phyloP scores from a whole-genome alignment of 2,797 vertebrate species.

The Artibeus jamaicensis region DNA sequence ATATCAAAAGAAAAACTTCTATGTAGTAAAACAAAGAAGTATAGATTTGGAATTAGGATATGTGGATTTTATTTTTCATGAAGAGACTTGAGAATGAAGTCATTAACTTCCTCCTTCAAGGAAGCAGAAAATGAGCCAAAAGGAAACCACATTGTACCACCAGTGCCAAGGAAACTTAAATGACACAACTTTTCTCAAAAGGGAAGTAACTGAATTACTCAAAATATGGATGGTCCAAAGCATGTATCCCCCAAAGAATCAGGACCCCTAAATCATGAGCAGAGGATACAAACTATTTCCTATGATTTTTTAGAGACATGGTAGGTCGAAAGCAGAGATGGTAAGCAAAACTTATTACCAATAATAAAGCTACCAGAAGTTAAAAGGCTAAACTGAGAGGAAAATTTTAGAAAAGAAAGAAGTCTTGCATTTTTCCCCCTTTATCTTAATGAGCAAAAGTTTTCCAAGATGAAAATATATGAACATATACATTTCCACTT shows the following conservation, averaged over 20 bases:
- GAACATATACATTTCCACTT: not conserved
- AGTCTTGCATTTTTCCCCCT: not conserved
- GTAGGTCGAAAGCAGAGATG: not conserved
- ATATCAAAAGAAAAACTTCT: not conserved
- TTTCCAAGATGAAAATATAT: not conserved
- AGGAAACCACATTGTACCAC: not conserved
- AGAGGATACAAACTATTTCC: not conserved
- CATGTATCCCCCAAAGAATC: rapidly evolving
- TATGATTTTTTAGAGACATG: not conserved
- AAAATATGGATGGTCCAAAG: not conserved
- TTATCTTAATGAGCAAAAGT: not conserved
- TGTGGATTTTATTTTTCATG: not conserved
- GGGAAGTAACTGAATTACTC: not conserved
- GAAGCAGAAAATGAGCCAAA: not conserved
- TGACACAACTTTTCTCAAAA: not conserved
- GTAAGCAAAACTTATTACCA: not conserved
- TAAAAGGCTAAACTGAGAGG: not conserved
- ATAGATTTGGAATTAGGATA: not conserved
- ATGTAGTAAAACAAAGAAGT: not conserved
- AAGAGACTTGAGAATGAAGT: not conserved
- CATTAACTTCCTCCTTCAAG: not conserved
- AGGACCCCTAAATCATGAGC: too few species aligned
- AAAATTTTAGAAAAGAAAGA: not conserved
- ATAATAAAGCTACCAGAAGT: not conserved
- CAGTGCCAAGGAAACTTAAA: not conserved